phyloP scores from a whole-genome alignment of 30 jellyfish, hydroid and myxozoan species.

The Chironex yamaguchii region DNA sequence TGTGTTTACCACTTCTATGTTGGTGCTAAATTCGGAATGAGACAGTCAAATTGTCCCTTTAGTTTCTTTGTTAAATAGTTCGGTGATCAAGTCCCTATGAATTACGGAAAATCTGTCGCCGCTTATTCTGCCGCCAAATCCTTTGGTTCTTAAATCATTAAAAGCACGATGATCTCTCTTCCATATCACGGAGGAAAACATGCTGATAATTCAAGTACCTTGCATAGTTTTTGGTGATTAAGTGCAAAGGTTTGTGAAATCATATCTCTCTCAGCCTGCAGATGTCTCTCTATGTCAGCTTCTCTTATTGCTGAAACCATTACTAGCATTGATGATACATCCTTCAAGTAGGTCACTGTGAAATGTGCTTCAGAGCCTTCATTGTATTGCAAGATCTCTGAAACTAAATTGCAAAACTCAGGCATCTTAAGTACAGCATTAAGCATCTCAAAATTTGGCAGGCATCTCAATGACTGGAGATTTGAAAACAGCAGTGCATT shows the following conservation, averaged over 20 bases:
- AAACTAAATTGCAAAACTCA: background rate
- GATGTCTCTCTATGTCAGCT: conserved; percentile 44
- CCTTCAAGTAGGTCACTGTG: conserved; percentile 33
- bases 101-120: conserved; percentile 47
- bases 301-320: conserved; percentile 56
- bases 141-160: conserved; percentile 17
- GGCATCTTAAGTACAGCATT: conserved; percentile 16
- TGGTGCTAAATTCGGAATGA: conserved; percentile 31
- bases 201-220: conserved; percentile 50
- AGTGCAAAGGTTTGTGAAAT: conserved; percentile 25
- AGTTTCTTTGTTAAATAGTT: conserved; percentile 56
- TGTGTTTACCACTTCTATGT: conserved; percentile 5
- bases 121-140: conserved; percentile 35
- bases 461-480: background rate
- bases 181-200: too few species aligned
- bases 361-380: conserved; percentile 20
- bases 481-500: background rate
- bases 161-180: conserved; percentile 58
- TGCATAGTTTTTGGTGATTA: conserved; percentile 63
- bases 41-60: conserved; percentile 32
- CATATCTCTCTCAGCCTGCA: conserved; percentile 53
- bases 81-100: conserved; percentile 64
- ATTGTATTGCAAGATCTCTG: background rate
- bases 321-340: conserved; percentile 49
- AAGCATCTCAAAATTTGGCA: background rate